phyloP scores from a whole-genome alignment of 2,888 invertebrate species.

The Netelia virgata region DNA sequence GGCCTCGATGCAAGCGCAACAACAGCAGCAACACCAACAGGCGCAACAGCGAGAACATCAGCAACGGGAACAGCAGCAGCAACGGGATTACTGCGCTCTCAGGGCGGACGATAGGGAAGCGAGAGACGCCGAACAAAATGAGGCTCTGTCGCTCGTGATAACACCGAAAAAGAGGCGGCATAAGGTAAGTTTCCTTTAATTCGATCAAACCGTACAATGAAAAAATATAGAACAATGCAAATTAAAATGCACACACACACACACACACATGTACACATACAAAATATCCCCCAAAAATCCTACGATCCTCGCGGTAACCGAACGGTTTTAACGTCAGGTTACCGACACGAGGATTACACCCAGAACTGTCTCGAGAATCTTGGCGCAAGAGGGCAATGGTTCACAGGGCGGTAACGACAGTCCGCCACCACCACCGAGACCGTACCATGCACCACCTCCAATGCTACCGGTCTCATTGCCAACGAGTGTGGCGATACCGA shows the following conservation, averaged over 20 bases:
- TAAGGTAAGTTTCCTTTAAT: conserved; percentile 87
- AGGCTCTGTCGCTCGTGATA: conserved; percentile 97
- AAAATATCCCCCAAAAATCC: conserved; percentile 56
- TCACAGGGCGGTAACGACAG: conserved; percentile 87
- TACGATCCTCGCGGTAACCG: conserved; percentile 69
- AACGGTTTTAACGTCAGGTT: conserved; percentile 84
- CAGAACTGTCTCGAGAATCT: conserved; percentile 94
- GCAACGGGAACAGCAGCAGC: conserved; percentile 82
- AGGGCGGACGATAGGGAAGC: conserved; percentile 82
- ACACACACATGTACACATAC: not conserved
- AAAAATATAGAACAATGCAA: not conserved
- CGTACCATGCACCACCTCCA: conserved; percentile 91
- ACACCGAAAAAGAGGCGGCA: conserved; percentile 98
- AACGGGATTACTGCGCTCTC: conserved; percentile 81
- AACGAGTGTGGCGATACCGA: conserved; percentile 98
- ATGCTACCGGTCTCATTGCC: conserved; percentile 96
- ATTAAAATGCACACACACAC: conserved; percentile 9
- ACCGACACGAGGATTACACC: conserved; percentile 97
- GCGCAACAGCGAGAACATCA: conserved; percentile 75
- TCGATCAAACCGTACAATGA: conserved; percentile 11
- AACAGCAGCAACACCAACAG: conserved; percentile 85
- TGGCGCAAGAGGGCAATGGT: conserved; percentile 93
- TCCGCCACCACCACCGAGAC: conserved; percentile 89
- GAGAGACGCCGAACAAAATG: conserved; percentile 94
- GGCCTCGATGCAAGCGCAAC: conserved; percentile 85